Base-by-base conservation (phyloP, 2,888 invertebrate genomes). In the Acrobasis suavella region DNA sequence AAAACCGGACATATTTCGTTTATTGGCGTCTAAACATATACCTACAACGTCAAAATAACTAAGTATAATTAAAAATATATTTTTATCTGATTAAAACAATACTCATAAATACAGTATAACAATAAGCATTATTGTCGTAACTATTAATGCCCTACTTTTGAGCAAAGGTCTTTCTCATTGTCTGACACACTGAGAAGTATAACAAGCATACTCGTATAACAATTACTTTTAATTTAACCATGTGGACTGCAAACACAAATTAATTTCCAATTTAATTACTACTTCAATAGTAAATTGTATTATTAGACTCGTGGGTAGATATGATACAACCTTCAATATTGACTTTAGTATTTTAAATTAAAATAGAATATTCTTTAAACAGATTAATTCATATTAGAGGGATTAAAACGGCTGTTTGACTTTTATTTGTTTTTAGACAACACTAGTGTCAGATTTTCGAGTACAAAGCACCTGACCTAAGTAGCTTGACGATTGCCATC, bases 111-210 rank as follows among this genome's bases (percentile, higher is more conserved):
- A 46, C 14, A 46, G 1, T n/a, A 46, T 14, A 5, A 46, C 12
- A 14, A 52, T 32, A 52, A 32, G 14, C 14, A 22, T 14, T 52
- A 50, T 17, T 22, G 15, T 39, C 15, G 15, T 39, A 17, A 39
- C 15, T 58, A 49, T 32, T 32, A 8, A 10, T 60, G 60, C 39
- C 60, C 60, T 9, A 60, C 14, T 60, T 60, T 52, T 60, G 51
- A 39, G 38, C 60, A 38, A 51, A 60, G 60, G 60, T 60, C 42
- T 60, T 59, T 59, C 60, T 60, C 60, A 60, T 39, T 60, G 51
- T 60, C 42, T 42, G 50, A 50, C n/a, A 51, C 50, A 49, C 42
- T 60, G 60, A 17, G 60, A 60, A 51, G 51, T 51, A 17, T 60
- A 39, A 52, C 15, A 17, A 56, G 14, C 59, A 14, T 38, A 39